A percentile compares a stretch with the other conserved stretches of the same genome.
These are phyloP conservation scores for Triplophysa dalaica DNA, from an alignment of 2,113 vertebrate genomes.

Conservation along the genomic window DNA sequence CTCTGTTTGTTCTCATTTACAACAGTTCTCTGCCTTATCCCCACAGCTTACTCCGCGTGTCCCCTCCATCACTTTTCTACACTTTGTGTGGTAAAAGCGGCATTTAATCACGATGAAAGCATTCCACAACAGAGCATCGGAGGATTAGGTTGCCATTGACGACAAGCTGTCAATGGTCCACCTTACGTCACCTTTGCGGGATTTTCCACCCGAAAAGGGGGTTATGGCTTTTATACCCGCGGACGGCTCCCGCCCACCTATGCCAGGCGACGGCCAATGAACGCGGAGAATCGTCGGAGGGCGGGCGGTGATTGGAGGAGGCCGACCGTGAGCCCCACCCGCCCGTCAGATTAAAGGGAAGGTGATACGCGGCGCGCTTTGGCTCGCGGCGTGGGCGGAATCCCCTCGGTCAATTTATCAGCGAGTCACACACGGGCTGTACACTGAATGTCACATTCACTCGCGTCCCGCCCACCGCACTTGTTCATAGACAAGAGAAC, in stretches of 20 bases:
- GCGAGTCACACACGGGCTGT: constrained; percentile 43
- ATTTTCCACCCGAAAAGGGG: constrained; percentile 56
- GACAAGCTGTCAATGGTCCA: constrained; percentile 69
- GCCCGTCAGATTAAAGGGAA: constrained; percentile 35
- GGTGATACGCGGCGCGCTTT: constrained; percentile 27
- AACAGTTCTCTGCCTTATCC: constrained; percentile 49
- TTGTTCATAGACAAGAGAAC: constrained; percentile 35
- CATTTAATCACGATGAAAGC: constrained; percentile 70
- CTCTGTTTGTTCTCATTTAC: constrained; percentile 72
- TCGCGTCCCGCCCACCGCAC: constrained; percentile 32
- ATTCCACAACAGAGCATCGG: constrained; percentile 70
- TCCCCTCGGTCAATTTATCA: constrained; percentile 50
- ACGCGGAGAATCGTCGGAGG: neutral
- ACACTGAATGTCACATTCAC: constrained; percentile 53
- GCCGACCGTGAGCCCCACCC: neutral
- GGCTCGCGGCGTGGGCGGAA: constrained; percentile 48
- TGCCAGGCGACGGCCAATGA: constrained; percentile 32
- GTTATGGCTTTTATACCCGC: constrained; percentile 32
- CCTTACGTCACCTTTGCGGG: constrained; percentile 64
- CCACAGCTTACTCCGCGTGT: constrained; percentile 19
- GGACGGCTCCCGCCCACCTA: constrained; percentile 30
- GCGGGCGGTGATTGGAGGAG: constrained; percentile 22
- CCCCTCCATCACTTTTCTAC: constrained; percentile 35
- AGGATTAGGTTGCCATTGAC: constrained; percentile 74
- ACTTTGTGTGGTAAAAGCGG: constrained; percentile 60